A percentile compares a stretch with the other conserved stretches of the same genome.
phyloP scores from a whole-genome alignment of 2,113 vertebrate species.

The Oryzias curvinotus region DNA sequence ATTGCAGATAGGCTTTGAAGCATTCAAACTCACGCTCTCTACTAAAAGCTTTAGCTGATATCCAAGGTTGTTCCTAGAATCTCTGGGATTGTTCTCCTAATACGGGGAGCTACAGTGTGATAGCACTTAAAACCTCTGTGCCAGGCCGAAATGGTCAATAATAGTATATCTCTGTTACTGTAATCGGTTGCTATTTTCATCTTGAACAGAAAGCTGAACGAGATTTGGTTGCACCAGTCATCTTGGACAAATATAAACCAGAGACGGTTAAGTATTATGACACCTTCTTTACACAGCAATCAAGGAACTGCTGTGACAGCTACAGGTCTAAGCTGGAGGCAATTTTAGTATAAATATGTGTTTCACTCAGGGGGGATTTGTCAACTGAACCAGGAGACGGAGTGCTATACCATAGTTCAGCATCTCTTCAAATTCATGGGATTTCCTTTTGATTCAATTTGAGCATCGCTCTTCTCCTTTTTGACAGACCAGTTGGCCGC shows the following conservation, averaged over 20 bases:
- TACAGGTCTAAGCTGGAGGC: slow-evolving; percentile 8
- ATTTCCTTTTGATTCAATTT: no score
- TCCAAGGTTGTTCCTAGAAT: no score
- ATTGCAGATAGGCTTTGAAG: slow-evolving; percentile 38
- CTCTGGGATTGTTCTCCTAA: no score
- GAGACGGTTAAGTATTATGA: slow-evolving; percentile 52
- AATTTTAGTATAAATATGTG: slow-evolving; percentile 15
- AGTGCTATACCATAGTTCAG: background rate
- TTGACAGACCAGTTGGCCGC: no score
- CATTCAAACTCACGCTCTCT: no score
- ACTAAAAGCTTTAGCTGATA: no score
- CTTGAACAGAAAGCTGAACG: slow-evolving; percentile 36
- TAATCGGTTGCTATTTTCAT: slow-evolving; percentile 58
- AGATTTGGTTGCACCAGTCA: slow-evolving; percentile 52
- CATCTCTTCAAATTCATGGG: no score
- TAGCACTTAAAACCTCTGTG: slow-evolving; percentile 20
- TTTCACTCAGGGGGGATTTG: slow-evolving; percentile 4
- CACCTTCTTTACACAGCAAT: slow-evolving; percentile 29
- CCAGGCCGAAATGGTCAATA: slow-evolving; percentile 57
- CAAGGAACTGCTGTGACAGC: slow-evolving; percentile 43
- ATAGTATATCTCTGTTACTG: slow-evolving; percentile 68
- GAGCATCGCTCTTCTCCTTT: no score
- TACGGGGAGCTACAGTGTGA: no score
- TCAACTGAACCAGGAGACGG: background rate
- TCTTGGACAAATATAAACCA: slow-evolving; percentile 71